Percentiles rank a stretch among this genome's conserved stretches.
Evolutionary conservation across 2,888 invertebrate genomes (phyloP).

Genomic region (Polydrusus pterygomalis): DNA sequence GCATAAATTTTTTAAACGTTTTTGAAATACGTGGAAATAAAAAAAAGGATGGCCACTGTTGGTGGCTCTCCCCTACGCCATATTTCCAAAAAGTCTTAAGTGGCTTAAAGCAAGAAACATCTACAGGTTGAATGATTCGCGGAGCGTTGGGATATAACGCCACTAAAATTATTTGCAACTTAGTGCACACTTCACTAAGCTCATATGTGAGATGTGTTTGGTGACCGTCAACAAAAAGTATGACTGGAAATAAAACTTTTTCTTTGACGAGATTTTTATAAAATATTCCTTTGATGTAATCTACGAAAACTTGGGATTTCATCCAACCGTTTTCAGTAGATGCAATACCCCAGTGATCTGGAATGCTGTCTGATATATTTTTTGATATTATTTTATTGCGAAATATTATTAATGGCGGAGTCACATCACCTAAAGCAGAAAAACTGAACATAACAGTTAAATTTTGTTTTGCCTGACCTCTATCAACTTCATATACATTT

Average conservation of each 20-base stretch:
- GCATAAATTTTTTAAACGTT: no score
- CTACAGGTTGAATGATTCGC: slow-evolving; percentile 60
- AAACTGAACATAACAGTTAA: slow-evolving; percentile 53
- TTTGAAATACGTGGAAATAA: no score
- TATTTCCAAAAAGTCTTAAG: slow-evolving; percentile 59
- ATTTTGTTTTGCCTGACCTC: slow-evolving; percentile 47
- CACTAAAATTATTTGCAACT: slow-evolving; percentile 23
- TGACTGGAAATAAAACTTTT: slow-evolving; percentile 34
- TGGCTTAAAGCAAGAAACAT: slow-evolving; percentile 61
- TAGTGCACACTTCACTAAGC: background rate
- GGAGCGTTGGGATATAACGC: slow-evolving; percentile 10
- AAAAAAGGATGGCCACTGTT: no score
- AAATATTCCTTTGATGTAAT: slow-evolving; percentile 19
- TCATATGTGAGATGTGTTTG: slow-evolving; percentile 23
- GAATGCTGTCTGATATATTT: slow-evolving; percentile 30
- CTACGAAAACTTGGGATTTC: slow-evolving; percentile 27
- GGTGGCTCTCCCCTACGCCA: no score
- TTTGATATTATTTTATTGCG: slow-evolving; percentile 32
- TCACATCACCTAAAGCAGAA: slow-evolving; percentile 43
- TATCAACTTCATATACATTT: slow-evolving; percentile 53
- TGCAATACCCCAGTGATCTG: slow-evolving; percentile 49
- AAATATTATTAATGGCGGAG: slow-evolving; percentile 37
- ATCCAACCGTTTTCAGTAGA: slow-evolving; percentile 39
- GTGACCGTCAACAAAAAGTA: slow-evolving; percentile 33
- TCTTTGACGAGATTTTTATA: slow-evolving; percentile 17